Percentiles rank a stretch among this genome's conserved stretches.
These are phyloP conservation scores for Tiaroga cobitis DNA, from an alignment of 2,797 vertebrate genomes.

Conservation along the genomic window DNA sequence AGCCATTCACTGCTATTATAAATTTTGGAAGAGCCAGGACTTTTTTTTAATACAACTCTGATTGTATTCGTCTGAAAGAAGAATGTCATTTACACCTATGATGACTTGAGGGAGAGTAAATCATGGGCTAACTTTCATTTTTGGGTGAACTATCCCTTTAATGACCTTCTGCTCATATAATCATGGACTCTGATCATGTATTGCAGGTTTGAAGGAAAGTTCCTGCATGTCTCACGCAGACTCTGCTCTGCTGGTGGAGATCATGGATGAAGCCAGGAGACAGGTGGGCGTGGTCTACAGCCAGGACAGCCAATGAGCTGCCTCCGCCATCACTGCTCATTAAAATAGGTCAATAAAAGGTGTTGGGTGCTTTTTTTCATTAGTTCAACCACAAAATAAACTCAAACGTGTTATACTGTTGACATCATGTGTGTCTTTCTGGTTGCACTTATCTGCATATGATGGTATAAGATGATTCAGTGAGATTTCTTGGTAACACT, in stretches of 20 bases:
- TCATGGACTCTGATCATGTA: background rate
- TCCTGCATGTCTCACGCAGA: slow-evolving; percentile 75
- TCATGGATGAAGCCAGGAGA: slow-evolving; percentile 76
- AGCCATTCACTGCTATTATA: no score
- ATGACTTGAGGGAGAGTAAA: no score
- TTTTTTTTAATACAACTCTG: no score
- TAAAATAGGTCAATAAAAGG: background rate
- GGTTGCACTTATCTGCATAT: background rate
- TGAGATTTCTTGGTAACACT: no score
- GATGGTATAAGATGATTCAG: no score
- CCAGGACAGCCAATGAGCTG: slow-evolving; percentile 71
- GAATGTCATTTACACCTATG: no score
- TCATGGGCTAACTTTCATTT: no score
- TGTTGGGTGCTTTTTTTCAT: background rate
- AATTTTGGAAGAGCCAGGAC: no score
- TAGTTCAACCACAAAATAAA: background rate
- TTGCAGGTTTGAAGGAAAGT: slow-evolving; percentile 78
- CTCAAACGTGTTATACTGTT: background rate
- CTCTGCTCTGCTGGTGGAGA: slow-evolving; percentile 72
- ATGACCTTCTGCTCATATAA: background rate
- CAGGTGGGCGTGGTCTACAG: slow-evolving; percentile 79
- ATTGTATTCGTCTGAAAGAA: no score
- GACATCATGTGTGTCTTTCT: background rate
- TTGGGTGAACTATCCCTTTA: no score
- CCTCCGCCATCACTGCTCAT: background rate